phyloP scores from a whole-genome alignment of 2,113 vertebrate genomes.

The Tonatia bakeri region DNA sequence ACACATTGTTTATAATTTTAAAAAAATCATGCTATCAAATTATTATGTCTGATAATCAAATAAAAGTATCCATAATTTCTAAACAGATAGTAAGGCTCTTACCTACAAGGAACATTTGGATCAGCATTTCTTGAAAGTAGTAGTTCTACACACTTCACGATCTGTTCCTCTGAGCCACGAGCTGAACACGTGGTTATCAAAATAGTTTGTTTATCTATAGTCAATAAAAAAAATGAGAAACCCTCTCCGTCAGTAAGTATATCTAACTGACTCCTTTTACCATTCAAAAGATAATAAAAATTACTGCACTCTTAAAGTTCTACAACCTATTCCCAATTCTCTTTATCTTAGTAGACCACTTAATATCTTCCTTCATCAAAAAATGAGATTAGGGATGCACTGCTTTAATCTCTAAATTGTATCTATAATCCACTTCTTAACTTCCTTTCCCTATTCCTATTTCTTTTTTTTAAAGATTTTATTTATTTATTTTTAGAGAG shows the following conservation, averaged over 20 bases:
- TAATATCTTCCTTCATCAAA: not conserved
- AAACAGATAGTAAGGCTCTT: conserved; percentile 52
- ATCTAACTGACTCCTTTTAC: not conserved
- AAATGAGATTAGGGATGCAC: not conserved
- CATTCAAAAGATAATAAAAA: conserved; percentile 10
- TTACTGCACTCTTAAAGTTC: not conserved
- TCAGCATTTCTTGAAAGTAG: conserved; percentile 93
- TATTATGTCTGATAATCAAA: conserved; percentile 16
- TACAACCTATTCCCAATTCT: not conserved
- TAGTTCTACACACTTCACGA: conserved; percentile 90
- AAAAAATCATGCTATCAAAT: not conserved
- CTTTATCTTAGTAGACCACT: not conserved
- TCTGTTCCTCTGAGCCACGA: conserved; percentile 84
- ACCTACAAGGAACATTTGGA: conserved; percentile 91
- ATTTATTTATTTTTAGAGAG: too few species aligned
- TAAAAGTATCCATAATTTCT: conserved; percentile 9
- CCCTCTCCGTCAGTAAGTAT: not conserved
- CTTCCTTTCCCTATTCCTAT: not conserved
- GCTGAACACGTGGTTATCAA: conserved; percentile 92
- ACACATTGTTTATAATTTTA: conserved; percentile 21
- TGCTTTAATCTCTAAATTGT: not conserved
- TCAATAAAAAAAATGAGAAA: conserved; percentile 59
- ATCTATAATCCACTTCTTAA: conserved; percentile 2
- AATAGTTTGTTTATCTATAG: conserved; percentile 87
- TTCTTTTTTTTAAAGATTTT: not conserved